Evolutionary conservation across 1,140 invertebrate genomes (phyloP).

Genomic region (Drosophila bipectinata): DNA sequence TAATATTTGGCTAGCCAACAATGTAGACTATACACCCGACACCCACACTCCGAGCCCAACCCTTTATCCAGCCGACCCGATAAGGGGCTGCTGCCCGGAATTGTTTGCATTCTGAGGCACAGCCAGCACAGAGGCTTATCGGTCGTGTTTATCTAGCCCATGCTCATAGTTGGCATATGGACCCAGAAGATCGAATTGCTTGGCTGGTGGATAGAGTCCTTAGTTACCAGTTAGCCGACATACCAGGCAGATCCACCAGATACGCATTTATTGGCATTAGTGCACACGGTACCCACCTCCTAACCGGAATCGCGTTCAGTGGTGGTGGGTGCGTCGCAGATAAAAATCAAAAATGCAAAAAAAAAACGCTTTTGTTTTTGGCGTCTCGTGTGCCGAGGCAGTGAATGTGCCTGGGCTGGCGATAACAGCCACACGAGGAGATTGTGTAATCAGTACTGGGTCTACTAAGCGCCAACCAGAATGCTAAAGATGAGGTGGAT

Average conservation of each 20-base stretch:
- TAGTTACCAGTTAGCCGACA: not conserved
- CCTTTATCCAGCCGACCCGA: conserved; percentile 19
- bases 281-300: conserved; percentile 39
- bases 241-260: not conserved
- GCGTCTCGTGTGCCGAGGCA: conserved; percentile 66
- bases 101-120: conserved; percentile 60
- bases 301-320: not conserved
- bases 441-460: conserved; percentile 48
- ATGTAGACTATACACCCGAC: not conserved
- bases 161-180: conserved; percentile 27
- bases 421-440: conserved; percentile 42
- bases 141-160: conserved; percentile 45
- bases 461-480: conserved; percentile 8
- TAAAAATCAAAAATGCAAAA: conserved; percentile 43
- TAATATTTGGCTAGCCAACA: conserved; percentile 21
- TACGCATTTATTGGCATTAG: conserved; percentile 28
- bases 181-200: conserved; percentile 18
- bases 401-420: not conserved
- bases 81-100: conserved; percentile 34
- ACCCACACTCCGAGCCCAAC: not conserved
- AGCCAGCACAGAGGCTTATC: conserved; percentile 39
- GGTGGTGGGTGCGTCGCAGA: conserved; percentile 13
- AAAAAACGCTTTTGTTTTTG: conserved; percentile 48
- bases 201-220: not conserved
- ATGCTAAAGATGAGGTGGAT: conserved; percentile 11